These are phyloP conservation scores for Halyomorpha halys DNA, from an alignment of 1,140 invertebrate species.

Conservation along the genomic window DNA sequence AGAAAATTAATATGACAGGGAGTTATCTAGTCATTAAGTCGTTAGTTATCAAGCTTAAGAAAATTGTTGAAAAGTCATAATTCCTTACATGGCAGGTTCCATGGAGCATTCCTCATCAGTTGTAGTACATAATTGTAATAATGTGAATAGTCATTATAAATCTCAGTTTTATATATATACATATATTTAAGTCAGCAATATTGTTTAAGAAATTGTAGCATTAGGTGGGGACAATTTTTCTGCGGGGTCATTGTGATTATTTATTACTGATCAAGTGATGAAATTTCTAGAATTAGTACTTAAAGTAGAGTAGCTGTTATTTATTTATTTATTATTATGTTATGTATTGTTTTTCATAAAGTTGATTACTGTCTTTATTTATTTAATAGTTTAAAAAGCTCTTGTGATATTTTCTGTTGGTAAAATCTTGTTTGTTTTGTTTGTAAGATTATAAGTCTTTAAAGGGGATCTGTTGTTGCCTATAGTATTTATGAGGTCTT, in stretches of 20 bases:
- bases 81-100: conserved; percentile 4
- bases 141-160: not conserved
- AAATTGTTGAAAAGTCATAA: not conserved
- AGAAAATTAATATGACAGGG: not conserved
- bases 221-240: not conserved
- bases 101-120: not conserved
- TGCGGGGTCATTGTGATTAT: not conserved
- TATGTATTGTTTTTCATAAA: not conserved
- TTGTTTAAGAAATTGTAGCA: conserved; percentile 5
- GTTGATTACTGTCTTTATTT: not conserved
- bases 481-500: not conserved
- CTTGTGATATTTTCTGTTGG: not conserved
- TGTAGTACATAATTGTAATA: not conserved
- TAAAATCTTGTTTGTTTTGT: conserved; percentile 3
- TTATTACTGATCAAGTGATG: conserved; percentile 4
- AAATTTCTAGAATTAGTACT: not conserved
- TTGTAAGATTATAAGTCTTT: not conserved
- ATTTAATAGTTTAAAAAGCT: not conserved
- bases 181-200: conserved; percentile 10
- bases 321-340: conserved; percentile 4
- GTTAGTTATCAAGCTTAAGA: not conserved
- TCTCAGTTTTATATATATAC: conserved; percentile 1
- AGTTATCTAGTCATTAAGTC: not conserved
- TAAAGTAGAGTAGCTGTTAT: conserved; percentile 2
- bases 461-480: not conserved